phyloP scores from a whole-genome alignment of 2,888 invertebrate genomes.

The Pollenia griseotomentosa region DNA sequence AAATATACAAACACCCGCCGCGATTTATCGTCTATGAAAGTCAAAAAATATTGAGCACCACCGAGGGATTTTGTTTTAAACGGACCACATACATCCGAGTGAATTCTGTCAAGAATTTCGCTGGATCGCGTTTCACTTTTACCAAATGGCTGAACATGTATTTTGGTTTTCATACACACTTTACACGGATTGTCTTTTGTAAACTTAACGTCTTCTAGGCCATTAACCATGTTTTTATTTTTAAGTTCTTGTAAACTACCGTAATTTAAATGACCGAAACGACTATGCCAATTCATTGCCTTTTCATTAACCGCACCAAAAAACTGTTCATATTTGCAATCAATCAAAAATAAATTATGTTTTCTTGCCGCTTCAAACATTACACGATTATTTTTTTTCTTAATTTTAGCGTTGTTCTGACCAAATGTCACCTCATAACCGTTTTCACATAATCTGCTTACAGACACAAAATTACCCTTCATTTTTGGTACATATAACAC shows the following conservation, averaged over 20 bases:
- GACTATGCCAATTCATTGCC: constrained; percentile 24
- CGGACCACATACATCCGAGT: constrained; percentile 26
- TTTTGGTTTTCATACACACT: constrained; percentile 49
- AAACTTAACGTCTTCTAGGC: no score
- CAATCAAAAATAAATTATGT: constrained; percentile 27
- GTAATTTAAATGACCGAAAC: no score
- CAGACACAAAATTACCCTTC: constrained; percentile 54
- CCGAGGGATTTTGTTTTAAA: constrained; percentile 21
- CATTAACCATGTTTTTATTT: no score
- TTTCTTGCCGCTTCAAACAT: constrained; percentile 17
- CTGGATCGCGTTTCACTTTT: constrained; percentile 41
- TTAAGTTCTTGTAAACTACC: no score
- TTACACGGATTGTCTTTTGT: no score
- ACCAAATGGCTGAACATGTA: constrained; percentile 23
- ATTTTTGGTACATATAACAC: constrained; percentile 52
- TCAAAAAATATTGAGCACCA: constrained; percentile 50
- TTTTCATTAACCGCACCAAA: constrained; percentile 29
- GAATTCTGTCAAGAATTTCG: constrained; percentile 45
- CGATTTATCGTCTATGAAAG: no score
- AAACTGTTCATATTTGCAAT: not conserved
- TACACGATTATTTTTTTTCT: not conserved
- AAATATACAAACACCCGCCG: constrained; percentile 59
- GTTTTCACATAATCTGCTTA: constrained; percentile 30
- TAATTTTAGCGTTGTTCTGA: not conserved
- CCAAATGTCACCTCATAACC: constrained; percentile 31